These are phyloP conservation scores for Pasiphila rectangulata DNA, from an alignment of 2,888 invertebrate species.

Conservation along the genomic window DNA sequence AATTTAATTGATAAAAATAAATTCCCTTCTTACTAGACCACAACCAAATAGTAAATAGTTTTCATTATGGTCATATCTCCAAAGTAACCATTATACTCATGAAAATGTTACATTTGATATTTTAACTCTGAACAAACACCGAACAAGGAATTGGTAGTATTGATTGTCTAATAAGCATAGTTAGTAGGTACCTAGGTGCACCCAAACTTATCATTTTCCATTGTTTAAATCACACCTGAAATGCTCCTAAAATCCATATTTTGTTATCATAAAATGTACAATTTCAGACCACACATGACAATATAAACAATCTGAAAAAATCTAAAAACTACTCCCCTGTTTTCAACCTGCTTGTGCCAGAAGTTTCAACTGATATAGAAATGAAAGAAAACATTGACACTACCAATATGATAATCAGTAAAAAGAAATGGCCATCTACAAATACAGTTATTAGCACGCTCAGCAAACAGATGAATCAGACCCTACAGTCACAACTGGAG, in stretches of 20 bases:
- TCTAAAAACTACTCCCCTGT: conserved; percentile 85
- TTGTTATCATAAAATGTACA: no score
- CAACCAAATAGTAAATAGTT: no score
- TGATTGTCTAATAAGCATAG: no score
- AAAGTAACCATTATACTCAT: background rate
- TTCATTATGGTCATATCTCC: no score
- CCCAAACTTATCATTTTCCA: no score
- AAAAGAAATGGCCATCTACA: conserved; percentile 68
- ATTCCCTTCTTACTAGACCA: no score
- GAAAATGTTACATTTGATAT: background rate
- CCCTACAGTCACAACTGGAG: conserved; percentile 84
- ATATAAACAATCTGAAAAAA: conserved; percentile 81
- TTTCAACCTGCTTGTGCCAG: conserved; percentile 85
- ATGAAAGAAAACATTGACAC: conserved; percentile 74
- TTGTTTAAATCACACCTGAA: no score
- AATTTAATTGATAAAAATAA: no score
- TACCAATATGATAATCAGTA: conserved; percentile 57
- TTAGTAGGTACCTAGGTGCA: no score
- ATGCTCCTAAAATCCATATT: no score
- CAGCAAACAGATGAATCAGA: conserved; percentile 85
- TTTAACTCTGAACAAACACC: no score
- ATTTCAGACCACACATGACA: conserved; percentile 81
- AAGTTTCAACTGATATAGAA: conserved; percentile 73
- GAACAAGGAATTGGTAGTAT: no score
- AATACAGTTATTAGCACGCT: conserved; percentile 81